Conservation (phyloP, 2,888 invertebrate species). For the Germaria angustata region DNA sequence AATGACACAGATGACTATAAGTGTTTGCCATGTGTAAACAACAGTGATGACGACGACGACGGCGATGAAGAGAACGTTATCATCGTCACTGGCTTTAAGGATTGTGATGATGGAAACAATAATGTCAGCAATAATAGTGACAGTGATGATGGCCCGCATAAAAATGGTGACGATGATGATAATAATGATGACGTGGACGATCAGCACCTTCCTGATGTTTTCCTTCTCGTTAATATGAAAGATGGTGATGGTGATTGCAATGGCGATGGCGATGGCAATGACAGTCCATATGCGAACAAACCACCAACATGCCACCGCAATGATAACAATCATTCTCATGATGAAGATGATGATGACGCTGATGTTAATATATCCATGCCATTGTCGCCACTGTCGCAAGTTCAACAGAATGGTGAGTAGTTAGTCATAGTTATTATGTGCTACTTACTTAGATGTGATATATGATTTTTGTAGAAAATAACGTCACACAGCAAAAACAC, state of each 20-base stretch:
- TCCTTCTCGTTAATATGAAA: background rate
- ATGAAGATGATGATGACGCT: slow-evolving; percentile 51
- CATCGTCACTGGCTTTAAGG: slow-evolving; percentile 12
- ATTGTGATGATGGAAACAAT: slow-evolving; percentile 15
- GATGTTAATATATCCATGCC: slow-evolving; percentile 58
- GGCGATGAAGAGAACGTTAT: slow-evolving; percentile 30
- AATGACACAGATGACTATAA: slow-evolving; percentile 45
- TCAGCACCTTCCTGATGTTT: slow-evolving; percentile 31
- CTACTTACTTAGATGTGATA: slow-evolving; percentile 14
- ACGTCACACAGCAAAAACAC: background rate
- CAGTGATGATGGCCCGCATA: slow-evolving; percentile 6
- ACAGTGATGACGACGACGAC: slow-evolving; percentile 26
- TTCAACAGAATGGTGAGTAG: slow-evolving; percentile 68
- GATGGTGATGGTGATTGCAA: slow-evolving; percentile 38
- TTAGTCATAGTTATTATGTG: slow-evolving; percentile 57
- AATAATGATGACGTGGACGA: slow-evolving; percentile 13
- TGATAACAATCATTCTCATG: slow-evolving; percentile 49
- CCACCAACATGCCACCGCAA: slow-evolving; percentile 44
- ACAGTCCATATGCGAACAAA: slow-evolving; percentile 36
- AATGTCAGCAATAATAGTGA: slow-evolving; percentile 3
- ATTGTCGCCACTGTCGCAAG: slow-evolving; percentile 53
- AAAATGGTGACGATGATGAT: background rate
- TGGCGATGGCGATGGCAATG: background rate
- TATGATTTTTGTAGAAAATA: background rate
- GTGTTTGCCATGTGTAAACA: slow-evolving; percentile 49